These are phyloP conservation scores for Rhyacophila evoluta DNA, from an alignment of 2,888 invertebrate genomes.

Conservation along the genomic window DNA sequence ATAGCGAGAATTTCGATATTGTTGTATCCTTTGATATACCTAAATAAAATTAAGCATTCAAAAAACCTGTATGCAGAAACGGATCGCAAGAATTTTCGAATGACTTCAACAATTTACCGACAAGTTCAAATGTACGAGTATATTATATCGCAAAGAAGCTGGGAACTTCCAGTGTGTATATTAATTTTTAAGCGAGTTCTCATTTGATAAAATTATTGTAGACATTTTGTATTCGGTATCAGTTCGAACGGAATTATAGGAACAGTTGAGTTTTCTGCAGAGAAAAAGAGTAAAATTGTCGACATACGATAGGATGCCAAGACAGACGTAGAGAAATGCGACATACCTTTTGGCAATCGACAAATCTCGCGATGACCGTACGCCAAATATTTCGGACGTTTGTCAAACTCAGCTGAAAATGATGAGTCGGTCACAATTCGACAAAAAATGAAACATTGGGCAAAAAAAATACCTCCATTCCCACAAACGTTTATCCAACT, in stretches of 20 bases:
- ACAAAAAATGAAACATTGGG: background rate
- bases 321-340: background rate
- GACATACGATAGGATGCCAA: background rate
- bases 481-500: no score
- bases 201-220: no score
- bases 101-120: no score
- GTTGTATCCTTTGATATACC: background rate
- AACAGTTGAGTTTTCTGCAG: no score
- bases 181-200: no score
- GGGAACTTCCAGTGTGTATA: no score
- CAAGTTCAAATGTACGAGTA: no score
- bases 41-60: background rate
- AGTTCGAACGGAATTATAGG: no score
- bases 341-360: constrained; percentile 4
- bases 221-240: no score
- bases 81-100: background rate
- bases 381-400: background rate
- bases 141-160: background rate
- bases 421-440: background rate
- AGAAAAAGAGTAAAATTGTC: background rate
- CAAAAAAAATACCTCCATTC: background rate
- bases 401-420: background rate
- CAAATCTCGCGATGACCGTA: background rate
- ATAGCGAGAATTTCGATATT: background rate
- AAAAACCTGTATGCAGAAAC: background rate